Conservation (phyloP, 2,888 invertebrate species). For the Drosophila maculinotata region DNA sequence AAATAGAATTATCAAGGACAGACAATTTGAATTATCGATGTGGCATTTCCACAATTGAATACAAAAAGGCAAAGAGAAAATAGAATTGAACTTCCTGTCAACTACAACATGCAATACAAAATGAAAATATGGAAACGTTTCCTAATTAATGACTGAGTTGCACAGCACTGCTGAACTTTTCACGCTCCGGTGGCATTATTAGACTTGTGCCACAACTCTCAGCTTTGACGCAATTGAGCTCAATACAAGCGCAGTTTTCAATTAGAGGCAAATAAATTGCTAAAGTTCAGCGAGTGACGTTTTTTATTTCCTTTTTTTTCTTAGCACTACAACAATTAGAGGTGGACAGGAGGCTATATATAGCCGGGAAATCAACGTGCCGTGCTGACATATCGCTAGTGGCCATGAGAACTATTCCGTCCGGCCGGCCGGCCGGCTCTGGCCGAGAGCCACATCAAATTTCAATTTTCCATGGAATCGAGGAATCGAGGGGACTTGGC, state of each 20-base stretch:
- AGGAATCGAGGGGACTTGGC: slow-evolving; percentile 11
- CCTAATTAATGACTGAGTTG: too few relatives aligned
- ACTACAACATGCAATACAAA: too few relatives aligned
- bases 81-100: too few relatives aligned
- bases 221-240: slow-evolving; percentile 28
- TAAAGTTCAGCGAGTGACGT: slow-evolving; percentile 39
- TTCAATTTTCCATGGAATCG: slow-evolving; percentile 12
- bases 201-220: background rate
- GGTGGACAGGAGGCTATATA: slow-evolving; percentile 32
- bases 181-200: too few relatives aligned
- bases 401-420: slow-evolving; percentile 25
- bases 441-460: slow-evolving; percentile 2
- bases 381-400: background rate
- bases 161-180: too few relatives aligned
- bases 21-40: too few relatives aligned
- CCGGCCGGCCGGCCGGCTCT: slow-evolving; percentile 15
- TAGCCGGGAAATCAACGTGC: too few relatives aligned
- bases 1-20: too few relatives aligned
- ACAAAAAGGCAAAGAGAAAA: too few relatives aligned
- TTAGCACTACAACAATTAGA: slow-evolving; percentile 3
- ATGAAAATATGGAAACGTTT: too few relatives aligned
- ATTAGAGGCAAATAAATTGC: slow-evolving; percentile 51
- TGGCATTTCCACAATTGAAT: too few relatives aligned
- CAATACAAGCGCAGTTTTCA: slow-evolving; percentile 32
- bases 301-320: background rate